A percentile compares a stretch with the other conserved stretches of the same genome.
Conservation (phyloP, 2,797 vertebrate genomes). For the Pipistrellus nathusii region DNA sequence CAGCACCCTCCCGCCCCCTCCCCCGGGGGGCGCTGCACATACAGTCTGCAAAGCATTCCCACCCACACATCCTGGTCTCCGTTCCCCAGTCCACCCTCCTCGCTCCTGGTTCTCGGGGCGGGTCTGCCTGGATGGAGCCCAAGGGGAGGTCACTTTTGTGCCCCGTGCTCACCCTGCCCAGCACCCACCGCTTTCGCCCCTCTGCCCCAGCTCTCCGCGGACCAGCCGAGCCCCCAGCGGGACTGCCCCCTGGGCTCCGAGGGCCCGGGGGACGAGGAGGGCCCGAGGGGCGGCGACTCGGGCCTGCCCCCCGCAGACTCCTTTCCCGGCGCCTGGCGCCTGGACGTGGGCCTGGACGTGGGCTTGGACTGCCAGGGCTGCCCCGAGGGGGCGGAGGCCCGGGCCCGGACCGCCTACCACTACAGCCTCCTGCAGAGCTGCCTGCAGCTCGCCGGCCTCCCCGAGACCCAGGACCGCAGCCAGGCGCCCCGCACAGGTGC, state of each 20-base stretch:
- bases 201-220: constrained; percentile 83
- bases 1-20: too few relatives aligned
- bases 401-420: constrained; percentile 80
- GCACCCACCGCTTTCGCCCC: constrained; percentile 41
- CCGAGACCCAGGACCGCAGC: constrained; percentile 87
- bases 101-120: not conserved
- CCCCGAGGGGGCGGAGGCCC: constrained; percentile 75
- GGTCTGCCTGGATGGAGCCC: not conserved
- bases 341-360: constrained; percentile 82
- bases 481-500: constrained; percentile 85
- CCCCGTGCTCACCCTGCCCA: not conserved
- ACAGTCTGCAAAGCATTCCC: not conserved
- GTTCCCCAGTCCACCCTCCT: not conserved
- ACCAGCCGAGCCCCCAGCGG: constrained; percentile 72
- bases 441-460: constrained; percentile 88
- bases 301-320: constrained; percentile 64
- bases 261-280: constrained; percentile 77
- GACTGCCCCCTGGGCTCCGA: constrained; percentile 79
- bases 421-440: constrained; percentile 87
- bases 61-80: not conserved
- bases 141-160: not conserved
- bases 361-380: constrained; percentile 78
- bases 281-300: constrained; percentile 76
- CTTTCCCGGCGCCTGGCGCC: constrained; percentile 83
- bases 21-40: accelerated